Evolutionary conservation across 2,888 invertebrate species (phyloP), one percentile per base, ranked within the genome.

Genomic region (Esperia sulphurella): DNA sequence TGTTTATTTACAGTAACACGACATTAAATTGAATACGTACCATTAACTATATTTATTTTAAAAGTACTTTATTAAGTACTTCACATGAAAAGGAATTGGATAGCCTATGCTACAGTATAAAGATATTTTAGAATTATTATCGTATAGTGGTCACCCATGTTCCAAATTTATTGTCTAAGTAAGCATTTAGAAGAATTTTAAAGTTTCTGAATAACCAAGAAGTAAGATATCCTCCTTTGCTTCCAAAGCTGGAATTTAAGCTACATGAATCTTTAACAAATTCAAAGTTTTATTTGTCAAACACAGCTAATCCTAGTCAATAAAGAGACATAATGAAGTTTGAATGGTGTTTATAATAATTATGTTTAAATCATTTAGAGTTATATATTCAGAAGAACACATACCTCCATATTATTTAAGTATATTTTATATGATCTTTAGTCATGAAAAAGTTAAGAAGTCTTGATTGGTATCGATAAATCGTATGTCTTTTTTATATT

Each of bases 241-340:
- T 55, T 59, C 59, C 59, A 62, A 61, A 64, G 60, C 63, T 61
- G 57, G 35, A 67, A 61, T 60, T 60, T 63, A 55, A 58, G 7
- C 9, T 51, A 56, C 53, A 48, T 56, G 45, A 51, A 50, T 49
- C 48, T 53, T 55, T 59, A 44, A 14, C 48, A 57, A 50, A 51
- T 55, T 55, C 53, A 60, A 55, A 58, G 58, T 66, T 65, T 86
- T 89, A 89, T 89, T 89, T 89, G 89, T 89, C 89, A 79, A 77
- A 86, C 89, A 90, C 89, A 89, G 89, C 89, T 81, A 75, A 65
- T 64, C 71, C 72, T 79, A 83, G 68, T 75, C 69, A 68, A 68
- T 63, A 71, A 64, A 71, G 64, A 77, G 69, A 72, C 63, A 14
- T 31, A 12, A 14, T 38, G 8, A 46, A 28, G 6, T 35, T 35